These are phyloP conservation scores for Diorhabda sublineata DNA, from an alignment of 1,140 invertebrate species.

Conservation along the genomic window DNA sequence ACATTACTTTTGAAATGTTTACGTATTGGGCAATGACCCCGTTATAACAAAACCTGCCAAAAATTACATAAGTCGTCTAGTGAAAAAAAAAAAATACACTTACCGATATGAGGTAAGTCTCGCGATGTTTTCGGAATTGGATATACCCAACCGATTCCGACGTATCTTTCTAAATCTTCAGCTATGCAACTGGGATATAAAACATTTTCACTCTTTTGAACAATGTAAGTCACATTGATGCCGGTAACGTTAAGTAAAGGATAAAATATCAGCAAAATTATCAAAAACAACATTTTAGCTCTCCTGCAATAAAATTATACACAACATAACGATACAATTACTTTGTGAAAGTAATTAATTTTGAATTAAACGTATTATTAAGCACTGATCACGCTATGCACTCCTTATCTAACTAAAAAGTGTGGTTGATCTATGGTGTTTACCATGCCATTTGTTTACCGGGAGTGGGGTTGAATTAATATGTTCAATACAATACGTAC, in stretches of 20 bases:
- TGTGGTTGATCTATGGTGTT: no score
- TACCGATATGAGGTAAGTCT: constrained; percentile 27
- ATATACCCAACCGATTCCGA: constrained; percentile 35
- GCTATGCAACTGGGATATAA: constrained; percentile 34
- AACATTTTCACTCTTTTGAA: constrained; percentile 26
- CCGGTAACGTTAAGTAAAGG: constrained; percentile 17
- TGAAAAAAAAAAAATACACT: constrained; percentile 21
- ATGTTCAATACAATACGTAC: background rate
- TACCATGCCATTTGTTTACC: background rate
- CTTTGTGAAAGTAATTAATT: no score
- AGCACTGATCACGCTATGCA: no score
- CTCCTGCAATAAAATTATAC: background rate
- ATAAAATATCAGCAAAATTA: constrained; percentile 10
- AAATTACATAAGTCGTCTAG: background rate
- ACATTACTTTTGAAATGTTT: background rate
- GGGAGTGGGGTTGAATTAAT: background rate
- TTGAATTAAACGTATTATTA: no score
- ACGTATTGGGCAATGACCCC: background rate
- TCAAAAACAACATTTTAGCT: constrained; percentile 10
- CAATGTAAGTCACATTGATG: constrained; percentile 35
- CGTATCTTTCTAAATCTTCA: constrained; percentile 34
- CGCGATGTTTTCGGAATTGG: constrained; percentile 25
- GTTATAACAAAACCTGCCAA: background rate
- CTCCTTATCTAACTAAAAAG: no score
- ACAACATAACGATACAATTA: no score